phyloP scores from a whole-genome alignment of 2,888 invertebrate genomes.

The Drosophila longiperda region DNA sequence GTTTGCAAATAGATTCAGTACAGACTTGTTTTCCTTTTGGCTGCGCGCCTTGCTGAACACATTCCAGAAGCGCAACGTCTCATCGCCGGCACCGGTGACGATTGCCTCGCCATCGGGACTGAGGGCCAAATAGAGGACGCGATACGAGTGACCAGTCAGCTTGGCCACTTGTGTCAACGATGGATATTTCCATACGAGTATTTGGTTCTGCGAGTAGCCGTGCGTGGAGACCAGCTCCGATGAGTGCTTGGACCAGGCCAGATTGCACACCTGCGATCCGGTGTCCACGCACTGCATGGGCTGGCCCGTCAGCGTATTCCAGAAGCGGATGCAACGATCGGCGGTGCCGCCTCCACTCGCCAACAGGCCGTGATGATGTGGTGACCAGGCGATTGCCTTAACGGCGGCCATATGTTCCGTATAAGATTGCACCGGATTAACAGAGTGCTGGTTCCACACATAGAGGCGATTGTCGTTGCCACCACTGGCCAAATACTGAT shows the following conservation, averaged over 20 bases:
- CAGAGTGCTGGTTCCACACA: conserved; percentile 91
- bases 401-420: conserved; percentile 98
- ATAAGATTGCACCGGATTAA: conserved; percentile 96
- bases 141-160: conserved; percentile 97
- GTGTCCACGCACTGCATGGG: conserved; percentile 99
- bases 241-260: conserved; percentile 99
- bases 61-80: conserved; percentile 99
- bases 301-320: conserved; percentile 99
- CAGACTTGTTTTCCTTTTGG: conserved; percentile 96
- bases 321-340: conserved; percentile 97
- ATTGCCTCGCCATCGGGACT: conserved; percentile 99
- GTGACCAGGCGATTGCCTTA: conserved; percentile 99
- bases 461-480: conserved; percentile 92
- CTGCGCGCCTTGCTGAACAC: conserved; percentile 99
- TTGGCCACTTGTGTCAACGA: conserved; percentile 98
- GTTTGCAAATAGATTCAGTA: conserved; percentile 95
- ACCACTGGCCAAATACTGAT: conserved; percentile 98
- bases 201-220: conserved; percentile 99
- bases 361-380: conserved; percentile 98
- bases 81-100: conserved; percentile 99
- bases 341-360: conserved; percentile 99
- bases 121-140: conserved; percentile 97
- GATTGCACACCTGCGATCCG: conserved; percentile 98
- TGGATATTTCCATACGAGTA: conserved; percentile 99
- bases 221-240: conserved; percentile 99